Evolutionary conservation across 2,797 vertebrate genomes (phyloP).

Genomic region (Vultur gryphus): DNA sequence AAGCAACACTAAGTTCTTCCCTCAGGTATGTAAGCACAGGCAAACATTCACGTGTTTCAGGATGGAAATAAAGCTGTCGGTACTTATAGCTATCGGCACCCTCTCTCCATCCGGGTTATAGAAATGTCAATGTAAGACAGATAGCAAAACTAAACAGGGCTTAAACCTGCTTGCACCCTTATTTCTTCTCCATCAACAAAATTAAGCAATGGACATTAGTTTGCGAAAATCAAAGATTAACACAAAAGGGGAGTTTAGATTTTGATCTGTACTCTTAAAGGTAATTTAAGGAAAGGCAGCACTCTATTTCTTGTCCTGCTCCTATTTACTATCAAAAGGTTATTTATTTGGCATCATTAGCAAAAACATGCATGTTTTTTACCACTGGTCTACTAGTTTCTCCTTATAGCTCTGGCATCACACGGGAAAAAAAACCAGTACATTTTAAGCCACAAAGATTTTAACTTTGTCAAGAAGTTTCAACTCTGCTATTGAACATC

Average conservation of each 20-base stretch:
- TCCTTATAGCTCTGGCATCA: not conserved
- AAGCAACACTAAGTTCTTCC: not conserved
- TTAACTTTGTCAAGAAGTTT: not conserved
- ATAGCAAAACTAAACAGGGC: not conserved
- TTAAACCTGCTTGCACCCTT: not conserved
- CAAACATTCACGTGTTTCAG: not conserved
- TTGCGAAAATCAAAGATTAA: not conserved
- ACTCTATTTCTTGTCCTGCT: not conserved
- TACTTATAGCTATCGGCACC: rapidly evolving
- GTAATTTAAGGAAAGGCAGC: not conserved
- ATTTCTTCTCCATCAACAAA: not conserved
- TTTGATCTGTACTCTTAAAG: not conserved
- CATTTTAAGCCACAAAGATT: not conserved
- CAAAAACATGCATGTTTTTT: not conserved
- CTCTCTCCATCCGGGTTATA: not conserved
- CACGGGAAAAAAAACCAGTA: not conserved
- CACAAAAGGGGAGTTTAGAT: not conserved
- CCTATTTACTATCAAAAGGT: not conserved
- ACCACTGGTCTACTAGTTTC: not conserved
- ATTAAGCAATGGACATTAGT: not conserved
- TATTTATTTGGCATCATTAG: not conserved
- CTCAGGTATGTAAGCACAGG: not conserved
- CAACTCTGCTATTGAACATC: not conserved
- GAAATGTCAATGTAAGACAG: not conserved
- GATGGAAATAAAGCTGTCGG: not conserved